These are phyloP conservation scores for Brachyistius frenatus DNA, from an alignment of 2,113 vertebrate genomes.

Conservation along the genomic window DNA sequence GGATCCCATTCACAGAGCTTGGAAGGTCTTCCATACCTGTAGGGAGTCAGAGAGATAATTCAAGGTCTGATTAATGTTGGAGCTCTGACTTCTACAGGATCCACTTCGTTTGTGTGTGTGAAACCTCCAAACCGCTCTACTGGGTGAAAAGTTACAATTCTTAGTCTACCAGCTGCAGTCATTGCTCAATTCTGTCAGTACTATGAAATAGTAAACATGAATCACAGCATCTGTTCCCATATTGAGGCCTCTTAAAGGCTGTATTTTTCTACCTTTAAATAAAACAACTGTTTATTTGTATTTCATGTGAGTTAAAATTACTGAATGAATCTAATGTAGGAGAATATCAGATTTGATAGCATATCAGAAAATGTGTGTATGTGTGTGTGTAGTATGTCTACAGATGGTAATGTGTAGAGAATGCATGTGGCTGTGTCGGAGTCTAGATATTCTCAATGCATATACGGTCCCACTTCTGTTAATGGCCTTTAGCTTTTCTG, in stretches of 20 bases:
- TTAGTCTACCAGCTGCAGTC: background rate
- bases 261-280: background rate
- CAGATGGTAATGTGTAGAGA: background rate
- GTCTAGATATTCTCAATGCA: background rate
- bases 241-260: background rate
- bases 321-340: background rate
- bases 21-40: constrained; percentile 20
- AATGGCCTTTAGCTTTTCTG: constrained; percentile 19
- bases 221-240: background rate
- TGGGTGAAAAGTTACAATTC: constrained; percentile 6
- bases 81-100: constrained; percentile 20
- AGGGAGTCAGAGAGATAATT: constrained; percentile 9
- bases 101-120: background rate
- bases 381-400: background rate
- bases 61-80: constrained; percentile 26
- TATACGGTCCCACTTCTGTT: background rate
- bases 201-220: background rate
- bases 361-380: background rate
- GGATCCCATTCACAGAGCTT: background rate
- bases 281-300: background rate
- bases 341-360: background rate
- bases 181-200: constrained; percentile 1
- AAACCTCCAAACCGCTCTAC: constrained; percentile 8
- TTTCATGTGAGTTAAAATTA: background rate
- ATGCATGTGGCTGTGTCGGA: background rate